Evolutionary conservation across 2,797 vertebrate genomes (phyloP).

Genomic region (Fringilla coelebs): DNA sequence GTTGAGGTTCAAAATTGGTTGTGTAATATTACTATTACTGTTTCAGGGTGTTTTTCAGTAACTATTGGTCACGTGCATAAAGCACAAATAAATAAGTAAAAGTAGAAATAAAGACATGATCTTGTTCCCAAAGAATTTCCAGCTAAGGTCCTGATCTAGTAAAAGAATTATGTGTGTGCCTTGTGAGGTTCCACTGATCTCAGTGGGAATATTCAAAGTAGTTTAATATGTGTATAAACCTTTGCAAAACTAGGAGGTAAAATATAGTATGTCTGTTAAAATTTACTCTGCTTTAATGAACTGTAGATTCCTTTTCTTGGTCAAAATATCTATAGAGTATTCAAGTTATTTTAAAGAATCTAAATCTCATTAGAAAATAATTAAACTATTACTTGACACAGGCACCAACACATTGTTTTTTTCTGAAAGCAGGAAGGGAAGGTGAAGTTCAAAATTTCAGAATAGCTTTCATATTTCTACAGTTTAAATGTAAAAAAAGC

Average conservation of each 20-base stretch:
- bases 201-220: not conserved
- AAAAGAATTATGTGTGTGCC: not conserved
- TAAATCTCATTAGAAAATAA: not conserved
- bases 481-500: not conserved
- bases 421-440: not conserved
- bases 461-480: not conserved
- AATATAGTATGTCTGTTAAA: not conserved
- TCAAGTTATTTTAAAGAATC: not conserved
- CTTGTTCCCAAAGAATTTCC: not conserved
- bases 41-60: not conserved
- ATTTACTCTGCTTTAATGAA: not conserved
- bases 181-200: not conserved
- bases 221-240: not conserved
- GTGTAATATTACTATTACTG: not conserved
- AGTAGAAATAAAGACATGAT: not conserved
- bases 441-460: not conserved
- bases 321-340: not conserved
- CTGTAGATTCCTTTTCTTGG: not conserved
- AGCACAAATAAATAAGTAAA: not conserved
- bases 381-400: not conserved
- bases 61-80: not conserved
- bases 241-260: not conserved
- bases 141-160: not conserved
- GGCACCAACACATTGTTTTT: not conserved
- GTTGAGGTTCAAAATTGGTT: not conserved